Base-by-base conservation (phyloP, 1,140 invertebrate genomes). In the Drosophila nikananu region DNA sequence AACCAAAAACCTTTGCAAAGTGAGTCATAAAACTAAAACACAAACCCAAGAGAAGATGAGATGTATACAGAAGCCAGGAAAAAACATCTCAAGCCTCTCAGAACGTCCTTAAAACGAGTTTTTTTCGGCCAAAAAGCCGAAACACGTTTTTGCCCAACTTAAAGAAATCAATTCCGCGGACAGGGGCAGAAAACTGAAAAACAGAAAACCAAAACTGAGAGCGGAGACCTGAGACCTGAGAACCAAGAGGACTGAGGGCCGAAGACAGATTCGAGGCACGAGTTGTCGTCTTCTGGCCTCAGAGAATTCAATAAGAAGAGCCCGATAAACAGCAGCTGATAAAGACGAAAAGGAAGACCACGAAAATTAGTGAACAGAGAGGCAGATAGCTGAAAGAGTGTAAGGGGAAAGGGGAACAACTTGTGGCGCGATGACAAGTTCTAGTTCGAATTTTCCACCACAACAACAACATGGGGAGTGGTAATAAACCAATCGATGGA, bases 361-460 rank as follows among this genome's bases (percentile, higher is more conserved):
- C 80, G 68, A 87, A 89, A 89, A 87, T 83, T 89, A 86, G 83
- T 83, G 61, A 73, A 76, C 66, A 70, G 64, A 35, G 9, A 8
- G 15, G 12, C 2, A 41, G 39, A 2, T 51, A 75, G 71, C 62
- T 44, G 19, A 25, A 64, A 49, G 54, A 63, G 72, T 66, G 41
- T 35, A 21, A 10, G 23, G 19, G 23, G 42, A 59, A 65, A 66
- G 44, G 64, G 42, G 60, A 87, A 83, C 83, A 87, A 86, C 80
- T 86, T 86, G 83, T 87, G 83, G 84, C 83, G 80, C 86, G 68
- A 83, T 79, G 83, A 83, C 84, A 87, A 87, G 83, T 86, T 65
- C 30, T 46, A 21, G 17, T 71, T 42, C 44, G 25, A 39, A 48
- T 19, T 39, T 64, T 21, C 37, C 54, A 41, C 30, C 19, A 44